Evolutionary conservation across 2,888 invertebrate species (phyloP).

Genomic region (Rhorus exstirpatorius): DNA sequence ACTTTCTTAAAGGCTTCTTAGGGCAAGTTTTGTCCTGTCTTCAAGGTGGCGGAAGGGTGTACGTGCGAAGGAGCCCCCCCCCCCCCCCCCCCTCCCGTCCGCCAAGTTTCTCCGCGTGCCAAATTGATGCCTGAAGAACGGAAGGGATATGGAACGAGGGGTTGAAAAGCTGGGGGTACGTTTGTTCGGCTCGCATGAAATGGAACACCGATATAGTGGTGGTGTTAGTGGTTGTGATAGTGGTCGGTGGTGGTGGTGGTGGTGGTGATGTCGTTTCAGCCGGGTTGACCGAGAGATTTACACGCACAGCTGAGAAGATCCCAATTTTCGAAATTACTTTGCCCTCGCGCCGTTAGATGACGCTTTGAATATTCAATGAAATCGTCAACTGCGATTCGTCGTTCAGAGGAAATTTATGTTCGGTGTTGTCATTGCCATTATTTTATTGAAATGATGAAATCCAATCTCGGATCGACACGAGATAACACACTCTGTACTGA

Average conservation of each 20-base stretch:
- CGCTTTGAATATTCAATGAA: neutral
- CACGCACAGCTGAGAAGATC: constrained; percentile 37
- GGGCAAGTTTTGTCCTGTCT: constrained; percentile 83
- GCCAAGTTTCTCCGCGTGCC: constrained; percentile 28
- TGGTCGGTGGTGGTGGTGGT: constrained; percentile 25
- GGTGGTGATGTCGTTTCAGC: constrained; percentile 29
- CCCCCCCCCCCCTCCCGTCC: constrained; percentile 19
- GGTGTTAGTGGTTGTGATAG: constrained; percentile 32
- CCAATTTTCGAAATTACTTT: constrained; percentile 53
- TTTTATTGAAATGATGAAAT: neutral
- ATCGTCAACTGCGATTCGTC: neutral
- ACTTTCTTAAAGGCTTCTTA: constrained; percentile 86
- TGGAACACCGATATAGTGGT: constrained; percentile 46
- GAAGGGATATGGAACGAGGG: constrained; percentile 50
- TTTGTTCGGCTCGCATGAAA: constrained; percentile 46
- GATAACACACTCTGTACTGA: neutral
- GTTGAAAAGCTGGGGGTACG: constrained; percentile 44
- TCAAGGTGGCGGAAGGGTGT: constrained; percentile 47
- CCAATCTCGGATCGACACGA: neutral
- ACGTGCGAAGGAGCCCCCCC: constrained; percentile 22
- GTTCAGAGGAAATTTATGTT: neutral
- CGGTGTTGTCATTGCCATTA: neutral
- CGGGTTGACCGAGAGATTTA: constrained; percentile 56
- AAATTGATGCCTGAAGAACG: constrained; percentile 52
- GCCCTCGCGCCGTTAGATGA: neutral